These are phyloP conservation scores for Alfaro cultratus DNA, from an alignment of 2,797 vertebrate genomes.

Conservation along the genomic window DNA sequence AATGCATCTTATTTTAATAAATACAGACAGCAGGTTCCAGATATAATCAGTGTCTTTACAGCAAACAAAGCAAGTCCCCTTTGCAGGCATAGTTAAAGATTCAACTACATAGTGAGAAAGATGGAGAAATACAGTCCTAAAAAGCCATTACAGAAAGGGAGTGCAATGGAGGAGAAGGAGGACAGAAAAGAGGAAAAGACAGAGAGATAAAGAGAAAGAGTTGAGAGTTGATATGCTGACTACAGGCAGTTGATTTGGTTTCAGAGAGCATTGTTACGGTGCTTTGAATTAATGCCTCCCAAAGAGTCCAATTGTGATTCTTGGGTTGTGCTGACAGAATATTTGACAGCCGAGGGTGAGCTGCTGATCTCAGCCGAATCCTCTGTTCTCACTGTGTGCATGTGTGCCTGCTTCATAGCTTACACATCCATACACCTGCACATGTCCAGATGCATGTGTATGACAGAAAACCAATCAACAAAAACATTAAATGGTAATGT, in stretches of 20 bases:
- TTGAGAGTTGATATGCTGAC: constrained; percentile 77
- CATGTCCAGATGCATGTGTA: constrained; percentile 49
- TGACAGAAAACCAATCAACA: constrained; percentile 34
- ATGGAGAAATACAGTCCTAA: constrained; percentile 21
- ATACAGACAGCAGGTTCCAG: constrained; percentile 10
- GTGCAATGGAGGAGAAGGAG: constrained; percentile 12
- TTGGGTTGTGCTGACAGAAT: constrained; percentile 79
- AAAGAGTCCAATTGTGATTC: constrained; percentile 81
- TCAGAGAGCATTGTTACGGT: constrained; percentile 79
- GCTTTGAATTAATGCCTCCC: constrained; percentile 82
- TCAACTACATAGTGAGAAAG: constrained; percentile 42
- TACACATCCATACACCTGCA: constrained; percentile 53
- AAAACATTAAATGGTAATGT: constrained; percentile 32
- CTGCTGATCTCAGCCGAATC: constrained; percentile 82
- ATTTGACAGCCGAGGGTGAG: constrained; percentile 77
- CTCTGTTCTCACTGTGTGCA: constrained; percentile 53
- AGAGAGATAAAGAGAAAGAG: constrained; percentile 53
- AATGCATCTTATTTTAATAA: neutral
- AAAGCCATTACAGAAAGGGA: constrained; percentile 26
- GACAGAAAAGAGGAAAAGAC: constrained; percentile 44
- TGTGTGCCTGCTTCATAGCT: constrained; percentile 34
- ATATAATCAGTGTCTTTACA: constrained; percentile 29
- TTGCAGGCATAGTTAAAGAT: constrained; percentile 36
- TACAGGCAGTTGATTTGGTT: constrained; percentile 80
- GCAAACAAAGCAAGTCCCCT: constrained; percentile 36